A percentile compares a stretch with the other conserved stretches of the same genome.
Evolutionary conservation across 2,113 vertebrate species (phyloP).

Genomic region (Barnardius zonarius): DNA sequence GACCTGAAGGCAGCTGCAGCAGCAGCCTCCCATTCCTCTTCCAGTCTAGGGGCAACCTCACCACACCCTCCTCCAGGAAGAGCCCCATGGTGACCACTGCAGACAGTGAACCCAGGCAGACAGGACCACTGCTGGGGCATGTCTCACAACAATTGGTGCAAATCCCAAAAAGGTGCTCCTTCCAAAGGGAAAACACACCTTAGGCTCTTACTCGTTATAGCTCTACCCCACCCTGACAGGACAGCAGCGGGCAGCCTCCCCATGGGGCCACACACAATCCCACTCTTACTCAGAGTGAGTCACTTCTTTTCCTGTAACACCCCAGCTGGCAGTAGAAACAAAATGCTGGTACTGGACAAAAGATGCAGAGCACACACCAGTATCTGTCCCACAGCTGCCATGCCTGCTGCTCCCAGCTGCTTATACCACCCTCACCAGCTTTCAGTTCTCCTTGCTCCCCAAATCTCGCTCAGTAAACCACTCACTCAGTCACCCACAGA

Average conservation of each 20-base stretch:
- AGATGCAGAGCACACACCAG: neutral
- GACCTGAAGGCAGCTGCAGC: neutral
- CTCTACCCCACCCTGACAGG: neutral
- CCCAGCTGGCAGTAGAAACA: neutral
- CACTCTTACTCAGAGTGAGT: neutral
- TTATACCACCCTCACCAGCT: neutral
- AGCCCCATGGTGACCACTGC: neutral
- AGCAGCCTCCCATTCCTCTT: neutral
- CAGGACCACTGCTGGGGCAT: accelerated
- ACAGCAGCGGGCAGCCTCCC: neutral
- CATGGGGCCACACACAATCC: neutral
- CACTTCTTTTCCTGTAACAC: neutral
- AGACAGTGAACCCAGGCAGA: neutral
- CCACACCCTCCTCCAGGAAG: neutral
- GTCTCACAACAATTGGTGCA: neutral
- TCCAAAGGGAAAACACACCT: neutral
- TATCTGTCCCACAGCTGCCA: neutral
- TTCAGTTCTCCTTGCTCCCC: neutral
- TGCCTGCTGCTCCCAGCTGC: neutral
- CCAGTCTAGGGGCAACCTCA: neutral
- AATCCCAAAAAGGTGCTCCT: neutral
- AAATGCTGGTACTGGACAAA: neutral
- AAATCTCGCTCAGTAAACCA: neutral
- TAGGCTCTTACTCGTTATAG: neutral
- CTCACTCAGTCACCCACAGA: neutral